Base-by-base conservation (phyloP, 2,113 vertebrate genomes). In the Pangasianodon gigas region DNA sequence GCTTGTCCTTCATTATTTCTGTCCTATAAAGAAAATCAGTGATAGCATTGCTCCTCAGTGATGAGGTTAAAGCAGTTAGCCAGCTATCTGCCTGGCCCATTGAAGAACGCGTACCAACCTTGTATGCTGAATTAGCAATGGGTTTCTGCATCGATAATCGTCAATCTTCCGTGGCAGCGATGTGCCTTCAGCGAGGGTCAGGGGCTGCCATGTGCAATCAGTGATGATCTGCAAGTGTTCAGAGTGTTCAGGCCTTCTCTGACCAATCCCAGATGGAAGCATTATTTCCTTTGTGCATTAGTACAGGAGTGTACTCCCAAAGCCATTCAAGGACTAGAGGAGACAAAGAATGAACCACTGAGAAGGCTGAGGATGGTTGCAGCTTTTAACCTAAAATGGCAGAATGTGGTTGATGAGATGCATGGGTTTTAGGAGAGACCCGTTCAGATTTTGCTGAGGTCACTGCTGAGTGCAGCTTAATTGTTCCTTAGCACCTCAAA, bases 181-280 rank as follows among this genome's bases (percentile, higher is more conserved):
- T 93, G 90, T 93, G 93, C 91, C 93, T 93, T 92, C 85, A 14
- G 90, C 19, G 89, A 93, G 93, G 95, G 95, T 96, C 94, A 95
- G 93, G 93, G 93, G 93, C 94, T 96, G 95, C 93, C 95, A 94
- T 93, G 93, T 95, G 94, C 93, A 96, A 96, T 96, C 96, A 96
- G 86, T 91, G 93, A 94, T 94, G 94, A 96, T 95, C 93, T 94
- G 92, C 93, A 93, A 86, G 93, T 93, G 92, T 94, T 92, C 81
- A 56, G 90, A 71, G 89, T 87, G 91, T 91, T 89, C 71, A 56
- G 87, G 92, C 90, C 90, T 91, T 93, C 87, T 86, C 91, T 96
- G 91, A 96, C 93, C 94, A 93, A 92, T 92, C 93, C 95, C 96
- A 96, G 95, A 96, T 96, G 95, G 93, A 92, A 93, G 90, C 85